Conservation (phyloP, 2,113 vertebrate species). For the Pionites leucogaster region DNA sequence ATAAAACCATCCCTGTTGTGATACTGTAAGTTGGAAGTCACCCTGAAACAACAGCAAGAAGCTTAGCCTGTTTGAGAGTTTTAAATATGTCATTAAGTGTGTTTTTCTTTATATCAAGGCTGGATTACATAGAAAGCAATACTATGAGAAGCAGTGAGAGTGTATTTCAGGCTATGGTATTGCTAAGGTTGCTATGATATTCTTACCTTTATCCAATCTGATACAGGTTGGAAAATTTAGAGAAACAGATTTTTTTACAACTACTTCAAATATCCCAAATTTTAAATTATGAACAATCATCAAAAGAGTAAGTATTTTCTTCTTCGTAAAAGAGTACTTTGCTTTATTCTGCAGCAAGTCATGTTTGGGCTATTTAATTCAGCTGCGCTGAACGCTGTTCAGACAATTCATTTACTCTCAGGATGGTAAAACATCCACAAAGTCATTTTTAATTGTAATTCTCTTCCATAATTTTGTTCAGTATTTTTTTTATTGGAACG, state of each 20-base stretch:
- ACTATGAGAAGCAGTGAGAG: neutral
- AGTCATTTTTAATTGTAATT: conserved; percentile 5
- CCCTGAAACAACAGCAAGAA: neutral
- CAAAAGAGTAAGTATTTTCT: neutral
- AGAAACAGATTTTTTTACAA: neutral
- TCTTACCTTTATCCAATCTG: neutral
- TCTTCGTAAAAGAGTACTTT: neutral
- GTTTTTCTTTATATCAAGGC: neutral
- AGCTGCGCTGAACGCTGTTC: neutral
- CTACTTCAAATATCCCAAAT: neutral
- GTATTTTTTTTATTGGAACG: conserved; percentile 32
- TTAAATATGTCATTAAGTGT: neutral
- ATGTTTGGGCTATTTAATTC: neutral
- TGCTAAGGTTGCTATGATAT: neutral
- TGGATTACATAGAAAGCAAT: neutral
- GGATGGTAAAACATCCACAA: neutral
- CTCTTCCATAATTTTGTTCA: conserved; percentile 3
- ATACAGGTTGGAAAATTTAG: neutral
- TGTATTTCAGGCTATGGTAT: neutral
- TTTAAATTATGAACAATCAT: neutral
- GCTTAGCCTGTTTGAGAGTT: neutral
- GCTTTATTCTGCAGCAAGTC: neutral
- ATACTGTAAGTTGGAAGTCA: neutral
- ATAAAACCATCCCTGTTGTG: neutral
- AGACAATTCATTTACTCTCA: neutral